A percentile compares a stretch with the other conserved stretches of the same genome.
Evolutionary conservation across 2,888 invertebrate species (phyloP).

Genomic region (Pristionchus entomophagus): DNA sequence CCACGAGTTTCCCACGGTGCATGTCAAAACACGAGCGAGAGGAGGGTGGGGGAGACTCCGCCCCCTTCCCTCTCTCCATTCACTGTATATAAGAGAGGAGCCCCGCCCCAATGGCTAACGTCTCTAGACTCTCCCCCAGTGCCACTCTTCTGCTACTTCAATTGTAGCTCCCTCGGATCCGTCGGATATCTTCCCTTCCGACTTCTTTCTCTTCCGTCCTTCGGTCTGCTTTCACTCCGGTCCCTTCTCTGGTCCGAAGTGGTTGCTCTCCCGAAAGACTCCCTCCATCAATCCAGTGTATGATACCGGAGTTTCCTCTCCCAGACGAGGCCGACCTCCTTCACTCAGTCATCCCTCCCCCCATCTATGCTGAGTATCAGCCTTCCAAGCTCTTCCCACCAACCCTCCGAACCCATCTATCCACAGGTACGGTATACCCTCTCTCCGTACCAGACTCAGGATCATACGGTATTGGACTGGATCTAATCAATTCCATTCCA

Average conservation of each 20-base stretch:
- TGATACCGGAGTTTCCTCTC: slow-evolving; percentile 44
- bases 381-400: slow-evolving; percentile 44
- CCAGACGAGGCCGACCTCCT: slow-evolving; percentile 46
- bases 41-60: background rate
- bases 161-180: slow-evolving; percentile 1
- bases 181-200: background rate
- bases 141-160: slow-evolving; percentile 4
- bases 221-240: background rate
- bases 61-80: slow-evolving; percentile 6
- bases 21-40: slow-evolving; percentile 1
- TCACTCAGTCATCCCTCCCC: slow-evolving; percentile 16
- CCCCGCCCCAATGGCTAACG: slow-evolving; percentile 15
- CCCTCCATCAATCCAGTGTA: slow-evolving; percentile 32
- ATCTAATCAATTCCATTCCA: background rate
- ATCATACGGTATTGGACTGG: background rate
- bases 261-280: background rate
- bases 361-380: slow-evolving; percentile 43
- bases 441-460: background rate
- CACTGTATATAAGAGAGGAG: slow-evolving; percentile 34
- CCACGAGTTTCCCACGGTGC: slow-evolving; percentile 4
- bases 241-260: background rate
- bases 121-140: background rate
- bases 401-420: background rate
- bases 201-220: background rate
- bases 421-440: slow-evolving; percentile 24